Base-by-base conservation (phyloP, 2,113 vertebrate genomes). In the Chauna torquata region DNA sequence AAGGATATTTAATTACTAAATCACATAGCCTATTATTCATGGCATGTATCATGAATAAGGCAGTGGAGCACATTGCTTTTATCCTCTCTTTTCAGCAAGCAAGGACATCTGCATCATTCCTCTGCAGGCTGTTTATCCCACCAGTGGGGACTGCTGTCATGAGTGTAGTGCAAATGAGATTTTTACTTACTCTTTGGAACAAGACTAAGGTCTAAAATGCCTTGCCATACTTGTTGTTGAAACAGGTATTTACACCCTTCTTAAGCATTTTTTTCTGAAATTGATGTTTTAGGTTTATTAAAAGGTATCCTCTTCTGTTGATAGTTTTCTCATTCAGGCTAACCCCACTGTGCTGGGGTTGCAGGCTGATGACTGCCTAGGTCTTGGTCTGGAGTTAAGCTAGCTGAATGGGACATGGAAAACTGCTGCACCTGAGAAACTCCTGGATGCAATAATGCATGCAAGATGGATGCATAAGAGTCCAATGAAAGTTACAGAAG, bases 1-100 rank as follows among this genome's bases (percentile, higher is more conserved):
- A 77, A 82, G 36, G 72, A 62, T 81, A 88, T 93, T 92, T 96
- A 96, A 97, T 93, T 96, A 92, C 82, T 93, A 90, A 92, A 94
- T 96, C 86, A 92, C 55, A 55, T 6, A 81, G 38, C 38, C 76
- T 83, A 70, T 96, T 90, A 81, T 84, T 88, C 3, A 14, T 84
- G 88, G 77, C 82, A 84, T 86, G 77, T 64, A 93, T 88, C 90
- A 81, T 71, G 76, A 94, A 88, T 77, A 81, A 94, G 69, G 69
- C 55, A 93, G 71, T 59, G 55, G 23, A 95, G 36, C 30, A 52
- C 69, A 75, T 16, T 93, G 49, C 55, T 95, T 92, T 94, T 95
- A 88, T 81, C 49, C 50, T 92, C 59, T 92, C 38, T 57, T 62
- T 88, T 88, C 64, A 64, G 72, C 50, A 59, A 81, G 80, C 76